Percentiles rank a stretch among this genome's conserved stretches.
Evolutionary conservation across 2,888 invertebrate genomes (phyloP).

Genomic region (Drosophila aldrichi): DNA sequence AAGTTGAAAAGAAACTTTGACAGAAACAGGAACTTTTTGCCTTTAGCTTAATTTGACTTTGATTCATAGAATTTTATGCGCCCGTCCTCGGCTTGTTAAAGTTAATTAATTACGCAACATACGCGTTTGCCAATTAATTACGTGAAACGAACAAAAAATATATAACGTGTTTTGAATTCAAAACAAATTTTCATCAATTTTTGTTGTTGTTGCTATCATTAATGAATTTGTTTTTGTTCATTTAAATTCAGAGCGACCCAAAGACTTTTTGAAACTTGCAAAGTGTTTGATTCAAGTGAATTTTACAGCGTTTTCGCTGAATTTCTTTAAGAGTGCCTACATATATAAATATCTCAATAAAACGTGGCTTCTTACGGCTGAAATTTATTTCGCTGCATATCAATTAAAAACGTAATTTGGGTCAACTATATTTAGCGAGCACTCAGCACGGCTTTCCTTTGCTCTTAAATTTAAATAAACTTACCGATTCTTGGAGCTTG

Average conservation of each 20-base stretch:
- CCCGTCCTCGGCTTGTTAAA: slow-evolving; percentile 22
- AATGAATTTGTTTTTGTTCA: background rate
- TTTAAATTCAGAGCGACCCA: background rate
- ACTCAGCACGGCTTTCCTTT: no score
- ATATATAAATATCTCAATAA: background rate
- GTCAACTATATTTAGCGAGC: background rate
- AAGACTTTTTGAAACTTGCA: background rate
- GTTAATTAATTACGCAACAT: slow-evolving; percentile 52
- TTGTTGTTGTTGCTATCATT: background rate
- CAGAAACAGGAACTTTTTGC: slow-evolving; percentile 52
- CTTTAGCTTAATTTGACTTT: slow-evolving; percentile 40
- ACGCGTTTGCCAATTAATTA: slow-evolving; percentile 3
- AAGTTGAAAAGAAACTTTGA: slow-evolving; percentile 50
- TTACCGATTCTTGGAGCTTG: background rate
- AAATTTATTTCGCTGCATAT: background rate
- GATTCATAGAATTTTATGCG: slow-evolving; percentile 29
- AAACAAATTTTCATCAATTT: background rate
- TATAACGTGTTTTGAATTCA: background rate
- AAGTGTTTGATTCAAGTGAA: background rate
- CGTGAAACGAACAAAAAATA: background rate
- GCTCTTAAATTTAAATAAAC: background rate
- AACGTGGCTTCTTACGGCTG: background rate
- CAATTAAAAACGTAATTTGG: background rate
- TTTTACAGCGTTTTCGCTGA: background rate
- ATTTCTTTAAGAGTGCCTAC: background rate